These are phyloP conservation scores for Bugula neritina DNA, from an alignment of 2,888 invertebrate genomes.

Conservation along the genomic window DNA sequence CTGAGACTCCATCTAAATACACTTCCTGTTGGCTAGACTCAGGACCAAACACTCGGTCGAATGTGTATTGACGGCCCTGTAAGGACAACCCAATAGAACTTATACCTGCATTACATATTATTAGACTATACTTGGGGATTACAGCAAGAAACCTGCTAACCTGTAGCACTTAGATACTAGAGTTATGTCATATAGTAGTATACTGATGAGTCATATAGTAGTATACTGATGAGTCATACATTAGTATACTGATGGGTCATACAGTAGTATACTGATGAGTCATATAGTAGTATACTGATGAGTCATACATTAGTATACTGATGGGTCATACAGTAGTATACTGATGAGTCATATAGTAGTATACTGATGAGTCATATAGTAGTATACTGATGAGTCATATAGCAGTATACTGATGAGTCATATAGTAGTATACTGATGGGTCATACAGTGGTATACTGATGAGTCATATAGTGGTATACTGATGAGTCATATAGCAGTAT, in stretches of 20 bases:
- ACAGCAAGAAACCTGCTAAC: too few species aligned
- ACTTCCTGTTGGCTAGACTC: conserved; percentile 98
- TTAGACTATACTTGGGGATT: too few species aligned
- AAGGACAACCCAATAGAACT: too few species aligned
- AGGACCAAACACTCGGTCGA: conserved; percentile 98
- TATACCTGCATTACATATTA: too few species aligned
- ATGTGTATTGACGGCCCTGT: conserved; percentile 96
- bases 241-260: background rate
- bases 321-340: background rate
- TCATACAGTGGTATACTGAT: background rate
- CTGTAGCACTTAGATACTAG: too few species aligned
- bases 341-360: background rate
- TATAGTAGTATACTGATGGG: too few species aligned
- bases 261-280: background rate
- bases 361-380: background rate
- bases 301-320: background rate
- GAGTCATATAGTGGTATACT: background rate
- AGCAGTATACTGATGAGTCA: too few species aligned
- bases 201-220: too few species aligned
- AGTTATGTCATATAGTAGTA: too few species aligned
- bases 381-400: too few species aligned
- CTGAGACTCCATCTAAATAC: conserved; percentile 95
- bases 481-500: too few species aligned
- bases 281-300: background rate
- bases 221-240: background rate